Base-by-base conservation (phyloP, 92 coral and sea anemone genomes). In the Diadumene lineata region DNA sequence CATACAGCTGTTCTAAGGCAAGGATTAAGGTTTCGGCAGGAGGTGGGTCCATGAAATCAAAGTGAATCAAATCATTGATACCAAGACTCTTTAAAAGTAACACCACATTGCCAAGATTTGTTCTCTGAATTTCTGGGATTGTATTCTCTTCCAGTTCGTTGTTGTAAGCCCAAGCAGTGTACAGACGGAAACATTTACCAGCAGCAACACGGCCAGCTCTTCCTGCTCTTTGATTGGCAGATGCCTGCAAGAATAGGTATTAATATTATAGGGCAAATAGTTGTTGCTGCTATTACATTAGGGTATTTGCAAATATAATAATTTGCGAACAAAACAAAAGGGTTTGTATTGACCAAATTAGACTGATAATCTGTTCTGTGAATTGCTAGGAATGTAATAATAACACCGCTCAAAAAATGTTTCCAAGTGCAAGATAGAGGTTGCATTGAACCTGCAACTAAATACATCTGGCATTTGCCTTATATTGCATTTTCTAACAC, bases 171-270 rank as follows among this genome's bases (percentile, higher is more conserved):
- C 99, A 96, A 0, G 99, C 99, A 16, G 99, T 96, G 92, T 92
- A 96, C 68, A 96, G 65, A 21, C 99, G 88, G 64, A 96, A 96
- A 76, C 99, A 96, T 77, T 96, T 96, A 68, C 99, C 99, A 0
- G 99, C 99, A 16, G 97, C 96, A 32, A 96, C 99, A 56, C 99
- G 99, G 26, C 99, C 99, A 8, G 99, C 97, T 76, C 99, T 90
- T 3, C 99, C 97, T 57, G 99, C 92, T 34, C 99, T 87, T 76
- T 96, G 99, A 81, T 96, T 96, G 77, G 99, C 99, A 65, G 99
- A 96, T 7, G 99, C 99, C 99, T 96, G 19, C 58, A 53, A 16
- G 10, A 53, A 9, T 53, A n/a, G n/a, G n/a, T n/a, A n/a, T n/a
- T n/a, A n/a, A n/a, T n/a, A n/a, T n/a, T n/a, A n/a, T n/a, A n/a